Evolutionary conservation across 2,888 invertebrate genomes (phyloP), one percentile per base, ranked within the genome.

Genomic region (Drosophila maculinotata): DNA sequence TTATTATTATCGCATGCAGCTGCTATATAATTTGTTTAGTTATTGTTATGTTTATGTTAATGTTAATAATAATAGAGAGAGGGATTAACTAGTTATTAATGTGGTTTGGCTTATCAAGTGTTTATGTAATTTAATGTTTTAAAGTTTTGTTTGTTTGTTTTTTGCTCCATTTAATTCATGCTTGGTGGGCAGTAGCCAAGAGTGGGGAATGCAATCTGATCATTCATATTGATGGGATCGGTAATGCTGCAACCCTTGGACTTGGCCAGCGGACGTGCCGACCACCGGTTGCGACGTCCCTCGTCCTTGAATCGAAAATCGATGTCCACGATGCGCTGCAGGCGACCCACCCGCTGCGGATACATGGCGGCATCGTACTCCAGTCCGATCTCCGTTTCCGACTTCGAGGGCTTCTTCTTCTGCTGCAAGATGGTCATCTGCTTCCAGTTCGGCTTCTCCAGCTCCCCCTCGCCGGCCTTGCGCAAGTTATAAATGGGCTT

Each of bases 401-500:
- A 0, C n/a, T 38, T 36, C 23, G 10, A 0, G 15, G 1, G 5
- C 30, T 17, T n/a, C 30, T 57, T 28, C 38, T 60, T 74, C 53
- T 52, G 62, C 1, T 49, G 48, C 62, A 72, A 3, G 3, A 26
- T 30, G 1, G 6, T 45, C 72, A 72, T 74, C 7, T 69, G 17
- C 31, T 69, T 35, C 63, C 72, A 59, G 8, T 69, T 59, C 25
- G 48, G 51, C 6, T 52, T 39, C 0, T 20, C 14, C 9, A 25
- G 1, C 4, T 63, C 72, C 0, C 63, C 72, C 12, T 72, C 74
- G 44, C 72, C 74, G 2, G 74, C 30, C 10, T 74, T 42, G 14
- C 72, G 75, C 20, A 72, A 56, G 1, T 72, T 72, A 5, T 41
- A 74, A 3, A 48, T 35, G n/a, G 72, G 69, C 9, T 72, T 72